Evolutionary conservation across 1,140 invertebrate genomes (phyloP), one percentile per base, ranked within the genome.

Genomic region (Pogonognathellus flavescens): DNA sequence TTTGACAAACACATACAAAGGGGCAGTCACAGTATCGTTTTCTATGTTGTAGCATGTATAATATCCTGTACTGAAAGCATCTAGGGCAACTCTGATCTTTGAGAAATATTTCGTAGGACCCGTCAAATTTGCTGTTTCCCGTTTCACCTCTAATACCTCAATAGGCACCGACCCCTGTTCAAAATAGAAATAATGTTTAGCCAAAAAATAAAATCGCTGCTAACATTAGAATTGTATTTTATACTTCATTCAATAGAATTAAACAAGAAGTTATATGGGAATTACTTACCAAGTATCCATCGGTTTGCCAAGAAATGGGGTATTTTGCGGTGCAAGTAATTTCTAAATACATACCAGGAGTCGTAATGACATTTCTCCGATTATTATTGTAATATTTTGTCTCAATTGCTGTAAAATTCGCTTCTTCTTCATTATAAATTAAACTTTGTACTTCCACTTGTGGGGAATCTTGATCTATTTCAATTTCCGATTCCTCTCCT

Each of bases 1-100:
- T 62, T 82, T 82, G 31, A 50, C 81, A 82, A 82, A 82, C 11
- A 82, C 57, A 50, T 82, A 82, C 14, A 82, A 18, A 16, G 81
- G 57, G 14, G 81, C 31, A n/a, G 22, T 25, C 52, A 81, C 20
- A 20, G 22, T 25, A 16, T 53, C 50, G 55, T 81, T 52, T 22
- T 20, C 22, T 2, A 55, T 20, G 14, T 11, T 25, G 14, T 25
- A 25, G 16, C 80, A 81, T 55, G 14, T 81, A 11, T 55, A 81
- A 52, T 81, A 81, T 25, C 50, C 53, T n/a, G 50, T 81, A 52
- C 80, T 81, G 9, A 10, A 13, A 18, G 31, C 3, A 81, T 60
- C 81, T 16, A 62, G 9, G 60, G 57, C 25, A 8, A 82, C 57
- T 22, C 81, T 13, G 16, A 82, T 20, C 10, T 22, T 20, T 10